A percentile compares a stretch with the other conserved stretches of the same genome.
Evolutionary conservation across 2,797 vertebrate species (phyloP).

Genomic region (Acanthiza pusilla): DNA sequence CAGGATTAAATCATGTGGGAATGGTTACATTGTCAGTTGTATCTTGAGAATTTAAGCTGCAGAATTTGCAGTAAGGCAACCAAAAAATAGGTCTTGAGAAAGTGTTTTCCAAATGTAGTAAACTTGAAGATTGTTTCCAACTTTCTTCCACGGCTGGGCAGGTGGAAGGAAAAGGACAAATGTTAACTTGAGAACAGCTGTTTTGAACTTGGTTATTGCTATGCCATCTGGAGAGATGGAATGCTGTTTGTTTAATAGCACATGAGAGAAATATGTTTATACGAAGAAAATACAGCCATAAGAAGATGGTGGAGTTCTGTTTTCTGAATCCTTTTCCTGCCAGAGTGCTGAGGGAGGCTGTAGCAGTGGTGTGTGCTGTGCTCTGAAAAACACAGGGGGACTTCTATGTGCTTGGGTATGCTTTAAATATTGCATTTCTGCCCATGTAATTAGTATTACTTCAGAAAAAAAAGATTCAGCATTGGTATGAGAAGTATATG

Average conservation of each 20-base stretch:
- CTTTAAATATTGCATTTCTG: neutral
- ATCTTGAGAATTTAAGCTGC: neutral
- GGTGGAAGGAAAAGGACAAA: neutral
- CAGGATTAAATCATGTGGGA: neutral
- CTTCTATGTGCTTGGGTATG: accelerated
- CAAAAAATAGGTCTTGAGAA: neutral
- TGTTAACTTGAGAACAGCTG: neutral
- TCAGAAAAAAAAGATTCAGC: neutral
- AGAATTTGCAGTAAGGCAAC: neutral
- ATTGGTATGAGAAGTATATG: neutral
- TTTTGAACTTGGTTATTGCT: neutral
- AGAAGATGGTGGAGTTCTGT: neutral
- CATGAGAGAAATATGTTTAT: neutral
- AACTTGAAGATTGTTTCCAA: neutral
- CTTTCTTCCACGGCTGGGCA: neutral
- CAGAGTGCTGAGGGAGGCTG: neutral
- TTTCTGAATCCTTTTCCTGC: neutral
- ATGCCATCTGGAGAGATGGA: neutral
- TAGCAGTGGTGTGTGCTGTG: neutral
- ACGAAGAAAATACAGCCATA: neutral
- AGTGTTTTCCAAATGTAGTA: neutral
- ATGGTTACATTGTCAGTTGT: neutral
- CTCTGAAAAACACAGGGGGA: neutral
- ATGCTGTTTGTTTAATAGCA: neutral
- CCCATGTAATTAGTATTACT: neutral